Evolutionary conservation across 2,888 invertebrate genomes (phyloP), one percentile per base, ranked within the genome.

Genomic region (Phasia obesa): DNA sequence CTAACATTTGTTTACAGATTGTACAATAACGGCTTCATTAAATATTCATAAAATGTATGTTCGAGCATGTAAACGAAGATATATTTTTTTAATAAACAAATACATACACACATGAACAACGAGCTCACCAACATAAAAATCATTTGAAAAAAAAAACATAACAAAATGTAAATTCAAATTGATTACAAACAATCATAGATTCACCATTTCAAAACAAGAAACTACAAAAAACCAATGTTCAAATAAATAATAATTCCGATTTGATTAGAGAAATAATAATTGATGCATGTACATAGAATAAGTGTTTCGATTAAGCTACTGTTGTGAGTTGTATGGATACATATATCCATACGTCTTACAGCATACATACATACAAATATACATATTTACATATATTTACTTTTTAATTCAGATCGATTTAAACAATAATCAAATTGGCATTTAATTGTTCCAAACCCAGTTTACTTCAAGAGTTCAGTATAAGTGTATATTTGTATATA

Each of bases 11-110:
- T 80, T 80, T 80, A 80, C 80, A 62, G 62, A 62, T 75, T 69
- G 74, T 64, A 74, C 74, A 75, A 74, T 23, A 80, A 80, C 62
- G 75, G 80, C 69, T 75, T 80, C 80, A 80, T 80, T 80, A 75
- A 70, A 75, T 64, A 80, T 80, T 74, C 80, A 69, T 42, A 75
- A 80, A 57, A 80, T 75, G 4, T 6, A 44, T 47, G 27, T 62
- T 17, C 19, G 23, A 9, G 19, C 13, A 27, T 42, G 17, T 15
- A 9, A 23, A 57, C 27, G n/a, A n/a, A n/a, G n/a, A n/a, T n/a
- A n/a, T n/a, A n/a, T n/a, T n/a, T n/a, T n/a, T n/a, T n/a, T n/a
- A n/a, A n/a, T n/a, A n/a, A n/a, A n/a, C n/a, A n/a, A n/a, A 42
- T 15, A 25, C 27, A 55, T n/a, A 53, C 9, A 51, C 25, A 67